A percentile compares a stretch with the other conserved stretches of the same genome.
Conservation (phyloP, 1,140 invertebrate genomes). For the Drosophila yakuba region DNA sequence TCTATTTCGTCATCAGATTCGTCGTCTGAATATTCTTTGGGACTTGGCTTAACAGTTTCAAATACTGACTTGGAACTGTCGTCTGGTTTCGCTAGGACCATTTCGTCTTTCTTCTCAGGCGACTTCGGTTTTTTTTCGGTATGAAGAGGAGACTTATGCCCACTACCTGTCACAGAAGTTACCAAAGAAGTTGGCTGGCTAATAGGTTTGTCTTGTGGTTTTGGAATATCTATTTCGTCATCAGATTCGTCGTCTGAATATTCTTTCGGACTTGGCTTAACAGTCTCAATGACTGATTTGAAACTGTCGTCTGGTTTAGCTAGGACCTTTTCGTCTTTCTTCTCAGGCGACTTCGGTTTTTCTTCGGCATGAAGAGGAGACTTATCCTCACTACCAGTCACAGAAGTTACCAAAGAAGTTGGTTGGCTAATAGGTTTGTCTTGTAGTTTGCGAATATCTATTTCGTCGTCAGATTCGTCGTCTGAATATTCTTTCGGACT, state of each 20-base stretch:
- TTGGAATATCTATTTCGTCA: background rate
- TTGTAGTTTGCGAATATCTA: no score
- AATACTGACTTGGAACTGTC: background rate
- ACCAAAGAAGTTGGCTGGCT: background rate
- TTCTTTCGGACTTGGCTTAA: background rate
- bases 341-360: constrained; percentile 4
- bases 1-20: background rate
- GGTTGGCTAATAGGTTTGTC: background rate
- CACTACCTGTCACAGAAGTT: background rate
- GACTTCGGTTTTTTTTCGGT: no score
- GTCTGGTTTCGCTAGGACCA: background rate
- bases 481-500: no score
- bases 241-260: background rate
- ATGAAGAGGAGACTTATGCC: background rate
- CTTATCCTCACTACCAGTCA: background rate
- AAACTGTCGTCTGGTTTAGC: constrained; percentile 6
- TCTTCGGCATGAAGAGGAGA: background rate
- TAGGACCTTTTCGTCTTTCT: background rate
- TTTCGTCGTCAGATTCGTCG: no score
- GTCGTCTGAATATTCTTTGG: background rate
- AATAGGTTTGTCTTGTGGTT: background rate
- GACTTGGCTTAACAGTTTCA: background rate
- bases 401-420: background rate
- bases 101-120: background rate
- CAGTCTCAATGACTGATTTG: background rate